Evolutionary conservation across 2,113 vertebrate genomes (phyloP).

Genomic region (Psittacus erithacus): DNA sequence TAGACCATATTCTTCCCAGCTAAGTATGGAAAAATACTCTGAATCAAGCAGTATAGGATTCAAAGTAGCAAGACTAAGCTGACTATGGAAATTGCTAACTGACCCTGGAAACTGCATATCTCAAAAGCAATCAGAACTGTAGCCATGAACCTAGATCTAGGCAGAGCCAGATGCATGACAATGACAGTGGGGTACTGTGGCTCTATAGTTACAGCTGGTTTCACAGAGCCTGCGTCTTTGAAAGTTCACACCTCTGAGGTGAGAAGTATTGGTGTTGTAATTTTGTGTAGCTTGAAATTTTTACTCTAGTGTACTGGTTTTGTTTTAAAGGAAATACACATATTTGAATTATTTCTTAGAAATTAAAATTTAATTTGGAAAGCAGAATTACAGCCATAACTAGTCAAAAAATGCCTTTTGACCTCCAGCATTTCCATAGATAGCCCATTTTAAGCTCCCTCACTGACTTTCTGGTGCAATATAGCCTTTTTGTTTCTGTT

Average conservation of each 20-base stretch:
- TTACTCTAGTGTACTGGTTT: not conserved
- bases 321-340: not conserved
- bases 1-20: not conserved
- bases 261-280: not conserved
- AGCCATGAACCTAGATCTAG: not conserved
- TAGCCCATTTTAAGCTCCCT: not conserved
- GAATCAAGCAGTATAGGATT: not conserved
- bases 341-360: not conserved
- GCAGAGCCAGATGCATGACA: not conserved
- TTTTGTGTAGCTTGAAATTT: not conserved
- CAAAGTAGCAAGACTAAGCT: not conserved
- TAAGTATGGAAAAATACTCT: slow-evolving; percentile 11
- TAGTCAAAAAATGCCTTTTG: not conserved
- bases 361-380: not conserved
- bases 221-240: not conserved
- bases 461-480: not conserved
- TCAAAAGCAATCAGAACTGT: slow-evolving; percentile 25
- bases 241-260: not conserved
- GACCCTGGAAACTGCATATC: not conserved
- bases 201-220: not conserved
- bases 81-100: slow-evolving; percentile 26
- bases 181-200: not conserved
- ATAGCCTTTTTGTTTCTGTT: not conserved
- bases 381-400: not conserved
- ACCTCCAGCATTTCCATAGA: not conserved